Conservation (phyloP, 2,888 invertebrate species). For the Petrolisthes manimaculis region DNA sequence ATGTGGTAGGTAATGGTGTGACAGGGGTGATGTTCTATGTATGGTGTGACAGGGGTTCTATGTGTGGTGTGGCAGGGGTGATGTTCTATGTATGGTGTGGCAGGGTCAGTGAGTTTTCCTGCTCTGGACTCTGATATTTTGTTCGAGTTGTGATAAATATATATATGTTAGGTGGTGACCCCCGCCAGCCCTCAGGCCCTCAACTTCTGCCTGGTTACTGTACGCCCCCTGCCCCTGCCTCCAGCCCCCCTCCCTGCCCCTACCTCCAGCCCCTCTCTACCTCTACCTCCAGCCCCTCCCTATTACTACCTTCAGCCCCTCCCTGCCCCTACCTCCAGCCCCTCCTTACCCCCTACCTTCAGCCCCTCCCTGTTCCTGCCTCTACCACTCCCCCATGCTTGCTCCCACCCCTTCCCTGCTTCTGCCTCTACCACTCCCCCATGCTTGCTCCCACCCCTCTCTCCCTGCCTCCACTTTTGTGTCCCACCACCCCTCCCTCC, state of each 20-base stretch:
- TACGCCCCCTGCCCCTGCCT: background rate
- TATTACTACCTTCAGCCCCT: background rate
- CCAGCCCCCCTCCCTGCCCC: background rate
- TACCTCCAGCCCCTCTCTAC: background rate
- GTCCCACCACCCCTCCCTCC: no score
- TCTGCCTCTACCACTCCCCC: background rate
- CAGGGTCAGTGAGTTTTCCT: background rate
- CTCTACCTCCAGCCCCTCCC: background rate
- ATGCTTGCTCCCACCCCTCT: no score
- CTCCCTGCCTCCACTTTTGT: no score
- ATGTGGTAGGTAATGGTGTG: background rate
- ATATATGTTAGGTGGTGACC: constrained; percentile 33
- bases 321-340: background rate
- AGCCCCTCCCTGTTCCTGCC: background rate
- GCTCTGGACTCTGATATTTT: constrained; percentile 6
- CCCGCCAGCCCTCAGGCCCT: background rate
- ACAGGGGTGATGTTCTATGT: background rate
- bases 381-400: background rate
- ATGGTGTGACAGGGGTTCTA: background rate
- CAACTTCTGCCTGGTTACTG: constrained; percentile 26
- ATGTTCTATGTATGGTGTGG: background rate
- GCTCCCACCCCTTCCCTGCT: background rate
- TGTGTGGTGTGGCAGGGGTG: background rate
- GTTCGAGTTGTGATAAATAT: constrained; percentile 29
- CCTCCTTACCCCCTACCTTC: background rate